Evolutionary conservation across 2,888 invertebrate species (phyloP).

Genomic region (Encarsia formosa): DNA sequence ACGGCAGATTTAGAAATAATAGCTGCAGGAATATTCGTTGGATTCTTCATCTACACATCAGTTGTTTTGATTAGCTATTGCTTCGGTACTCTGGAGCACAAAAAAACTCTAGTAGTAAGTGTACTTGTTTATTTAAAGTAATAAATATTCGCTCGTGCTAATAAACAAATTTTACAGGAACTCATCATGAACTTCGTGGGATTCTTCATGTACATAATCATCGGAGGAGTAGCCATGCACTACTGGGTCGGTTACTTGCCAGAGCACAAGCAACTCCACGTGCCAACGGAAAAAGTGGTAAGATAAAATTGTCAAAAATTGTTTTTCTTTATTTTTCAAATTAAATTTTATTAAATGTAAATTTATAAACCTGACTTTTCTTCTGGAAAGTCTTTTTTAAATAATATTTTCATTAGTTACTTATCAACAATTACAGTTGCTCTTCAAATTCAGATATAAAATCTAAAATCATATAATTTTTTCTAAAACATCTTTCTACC

Average conservation of each 20-base stretch:
- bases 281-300: constrained; percentile 71
- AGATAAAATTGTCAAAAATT: constrained; percentile 6
- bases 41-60: constrained; percentile 78
- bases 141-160: neutral
- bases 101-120: constrained; percentile 60
- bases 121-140: neutral
- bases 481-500: too few relatives aligned
- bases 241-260: constrained; percentile 86
- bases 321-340: neutral
- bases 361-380: too few relatives aligned
- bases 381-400: too few relatives aligned
- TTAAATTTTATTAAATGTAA: too few relatives aligned
- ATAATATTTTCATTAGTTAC: too few relatives aligned
- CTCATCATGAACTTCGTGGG: constrained; percentile 86
- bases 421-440: too few relatives aligned
- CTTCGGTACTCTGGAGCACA: constrained; percentile 74
- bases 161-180: constrained; percentile 58
- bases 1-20: constrained; percentile 84
- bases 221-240: constrained; percentile 81
- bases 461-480: too few relatives aligned
- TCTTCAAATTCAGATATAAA: too few relatives aligned
- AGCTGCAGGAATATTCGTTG: constrained; percentile 81
- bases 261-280: constrained; percentile 71
- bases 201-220: constrained; percentile 78
- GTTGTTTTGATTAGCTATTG: constrained; percentile 72